Conservation (phyloP, 1,140 invertebrate species). For the Monochamus saltuarius region DNA sequence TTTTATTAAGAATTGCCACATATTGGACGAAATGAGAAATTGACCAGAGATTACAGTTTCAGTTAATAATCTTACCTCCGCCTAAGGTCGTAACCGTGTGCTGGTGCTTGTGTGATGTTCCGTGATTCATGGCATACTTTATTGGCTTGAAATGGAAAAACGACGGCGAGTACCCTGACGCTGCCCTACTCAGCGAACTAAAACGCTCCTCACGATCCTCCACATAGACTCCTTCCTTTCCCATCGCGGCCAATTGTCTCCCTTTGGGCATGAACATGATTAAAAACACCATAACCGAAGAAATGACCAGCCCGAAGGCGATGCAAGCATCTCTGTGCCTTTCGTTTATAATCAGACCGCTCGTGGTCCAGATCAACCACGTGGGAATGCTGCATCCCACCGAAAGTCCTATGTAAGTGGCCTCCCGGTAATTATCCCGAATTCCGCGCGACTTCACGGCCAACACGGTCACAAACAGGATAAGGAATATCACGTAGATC, state of each 20-base stretch:
- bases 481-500: constrained; percentile 79
- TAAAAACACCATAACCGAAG: constrained; percentile 80
- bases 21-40: too few relatives aligned
- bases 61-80: constrained; percentile 59
- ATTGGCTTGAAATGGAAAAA: constrained; percentile 90
- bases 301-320: constrained; percentile 81
- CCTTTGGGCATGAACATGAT: constrained; percentile 94
- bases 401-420: constrained; percentile 84
- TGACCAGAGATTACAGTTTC: too few relatives aligned
- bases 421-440: constrained; percentile 90
- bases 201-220: constrained; percentile 76
- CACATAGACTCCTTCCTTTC: constrained; percentile 73
- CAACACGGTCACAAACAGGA: constrained; percentile 79
- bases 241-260: constrained; percentile 85
- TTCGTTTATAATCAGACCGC: constrained; percentile 73
- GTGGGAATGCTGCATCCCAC: constrained; percentile 80
- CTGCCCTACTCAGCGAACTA: constrained; percentile 73
- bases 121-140: constrained; percentile 61
- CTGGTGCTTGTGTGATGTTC: constrained; percentile 55
- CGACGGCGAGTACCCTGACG: constrained; percentile 81
- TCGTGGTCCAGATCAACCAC: constrained; percentile 81
- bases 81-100: constrained; percentile 59
- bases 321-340: constrained; percentile 82
- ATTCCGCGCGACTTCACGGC: constrained; percentile 83
- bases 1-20: too few relatives aligned